Conservation (phyloP, 2,113 vertebrate genomes). For the Equus quagga region DNA sequence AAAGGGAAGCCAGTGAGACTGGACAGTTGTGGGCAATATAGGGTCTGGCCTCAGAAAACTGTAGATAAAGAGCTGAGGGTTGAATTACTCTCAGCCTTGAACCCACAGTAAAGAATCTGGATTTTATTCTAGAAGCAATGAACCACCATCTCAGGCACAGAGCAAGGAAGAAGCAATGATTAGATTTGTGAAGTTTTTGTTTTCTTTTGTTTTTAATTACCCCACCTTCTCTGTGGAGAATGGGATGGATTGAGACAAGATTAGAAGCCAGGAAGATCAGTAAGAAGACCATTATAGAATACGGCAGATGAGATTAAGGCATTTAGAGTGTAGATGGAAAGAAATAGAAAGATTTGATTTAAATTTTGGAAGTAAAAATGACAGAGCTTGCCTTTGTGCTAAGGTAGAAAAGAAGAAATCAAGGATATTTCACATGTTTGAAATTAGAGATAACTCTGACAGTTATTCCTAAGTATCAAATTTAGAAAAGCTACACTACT, state of each 20-base stretch:
- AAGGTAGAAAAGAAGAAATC: neutral
- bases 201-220: conserved; percentile 7
- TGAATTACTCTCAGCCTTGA: neutral
- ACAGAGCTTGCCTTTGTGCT: neutral
- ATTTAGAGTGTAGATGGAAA: neutral
- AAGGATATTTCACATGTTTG: neutral
- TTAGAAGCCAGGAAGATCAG: neutral
- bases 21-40: neutral
- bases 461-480: neutral
- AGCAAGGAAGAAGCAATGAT: neutral
- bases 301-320: neutral
- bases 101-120: neutral
- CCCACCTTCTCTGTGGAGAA: neutral
- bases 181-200: neutral
- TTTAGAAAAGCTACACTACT: neutral
- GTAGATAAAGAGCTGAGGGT: neutral
- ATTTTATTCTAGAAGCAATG: conserved; percentile 18
- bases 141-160: neutral
- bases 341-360: neutral
- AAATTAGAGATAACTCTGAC: neutral
- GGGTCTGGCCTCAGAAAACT: neutral
- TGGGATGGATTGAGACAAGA: neutral
- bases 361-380: neutral
- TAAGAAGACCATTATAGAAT: neutral
- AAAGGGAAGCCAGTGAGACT: neutral